Percentiles rank a stretch among this genome's conserved stretches.
These are phyloP conservation scores for Excalfactoria chinensis DNA, from an alignment of 2,113 vertebrate species.

Conservation along the genomic window DNA sequence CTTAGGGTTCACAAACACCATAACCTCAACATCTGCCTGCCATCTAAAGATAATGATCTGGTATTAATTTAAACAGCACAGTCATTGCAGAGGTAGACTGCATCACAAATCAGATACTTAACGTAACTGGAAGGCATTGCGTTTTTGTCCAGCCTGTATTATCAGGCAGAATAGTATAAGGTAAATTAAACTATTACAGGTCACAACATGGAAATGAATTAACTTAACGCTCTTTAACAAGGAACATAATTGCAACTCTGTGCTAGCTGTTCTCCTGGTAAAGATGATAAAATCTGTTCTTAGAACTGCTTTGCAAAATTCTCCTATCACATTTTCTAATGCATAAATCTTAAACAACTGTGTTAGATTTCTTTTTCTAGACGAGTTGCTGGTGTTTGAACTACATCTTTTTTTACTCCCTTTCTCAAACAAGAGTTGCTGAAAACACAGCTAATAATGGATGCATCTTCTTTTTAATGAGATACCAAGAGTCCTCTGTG, in stretches of 20 bases:
- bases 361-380: neutral
- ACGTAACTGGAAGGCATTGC: slow-evolving; percentile 45
- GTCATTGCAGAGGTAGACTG: slow-evolving; percentile 40
- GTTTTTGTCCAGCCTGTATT: slow-evolving; percentile 35
- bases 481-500: neutral
- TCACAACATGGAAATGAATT: slow-evolving; percentile 44
- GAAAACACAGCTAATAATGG: neutral
- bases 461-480: neutral
- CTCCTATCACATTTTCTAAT: neutral
- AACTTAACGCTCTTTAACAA: slow-evolving; percentile 47
- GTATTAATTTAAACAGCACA: slow-evolving; percentile 73
- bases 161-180: slow-evolving; percentile 7
- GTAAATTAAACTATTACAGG: slow-evolving; percentile 44
- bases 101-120: slow-evolving; percentile 65
- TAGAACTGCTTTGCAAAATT: neutral
- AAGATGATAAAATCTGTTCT: neutral
- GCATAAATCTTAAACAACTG: neutral
- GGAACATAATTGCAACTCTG: neutral
- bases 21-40: slow-evolving; percentile 80
- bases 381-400: neutral
- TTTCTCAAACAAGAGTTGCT: neutral
- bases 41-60: slow-evolving; percentile 76
- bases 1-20: slow-evolving; percentile 69
- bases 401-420: neutral
- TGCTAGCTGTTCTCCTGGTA: neutral